Evolutionary conservation across 64 coral and sea anemone species (phyloP).

Genomic region (Stichodactyla mertensii): DNA sequence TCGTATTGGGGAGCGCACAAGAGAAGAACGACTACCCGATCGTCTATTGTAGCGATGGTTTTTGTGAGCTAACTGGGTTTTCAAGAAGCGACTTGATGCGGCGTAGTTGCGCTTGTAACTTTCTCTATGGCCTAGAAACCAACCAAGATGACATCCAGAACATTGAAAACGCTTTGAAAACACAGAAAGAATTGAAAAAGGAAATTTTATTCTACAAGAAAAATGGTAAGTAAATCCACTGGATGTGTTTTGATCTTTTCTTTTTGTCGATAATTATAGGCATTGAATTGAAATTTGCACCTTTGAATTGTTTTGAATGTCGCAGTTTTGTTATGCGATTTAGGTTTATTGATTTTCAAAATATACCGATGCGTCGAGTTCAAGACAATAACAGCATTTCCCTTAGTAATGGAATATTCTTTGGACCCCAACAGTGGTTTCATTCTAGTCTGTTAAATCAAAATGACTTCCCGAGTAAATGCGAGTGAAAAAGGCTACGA

Average conservation of each 20-base stretch:
- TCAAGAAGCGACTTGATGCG: conserved; percentile 81
- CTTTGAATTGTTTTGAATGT: conserved; percentile 5
- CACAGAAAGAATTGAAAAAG: conserved; percentile 77
- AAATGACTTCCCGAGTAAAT: background rate
- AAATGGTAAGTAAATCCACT: conserved; percentile 61
- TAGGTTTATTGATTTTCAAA: conserved; percentile 20
- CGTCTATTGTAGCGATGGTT: conserved; percentile 95
- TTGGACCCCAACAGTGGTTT: background rate
- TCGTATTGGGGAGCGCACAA: conserved; percentile 82
- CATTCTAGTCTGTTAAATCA: background rate
- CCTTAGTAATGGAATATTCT: background rate
- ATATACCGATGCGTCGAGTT: background rate
- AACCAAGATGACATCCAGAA: conserved; percentile 67
- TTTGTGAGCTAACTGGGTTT: conserved; percentile 89
- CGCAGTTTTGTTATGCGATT: conserved; percentile 18
- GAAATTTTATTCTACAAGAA: conserved; percentile 93
- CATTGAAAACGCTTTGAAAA: conserved; percentile 67
- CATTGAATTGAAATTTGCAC: background rate
- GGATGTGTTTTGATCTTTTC: background rate
- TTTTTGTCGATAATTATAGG: background rate
- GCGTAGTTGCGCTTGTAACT: conserved; percentile 72
- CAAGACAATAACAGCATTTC: conserved; percentile 5
- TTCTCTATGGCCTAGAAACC: conserved; percentile 84
- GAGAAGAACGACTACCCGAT: conserved; percentile 91
- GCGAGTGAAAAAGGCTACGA: background rate